These are phyloP conservation scores for Pogoniulus pusillus DNA, from an alignment of 2,797 vertebrate genomes.

Conservation along the genomic window DNA sequence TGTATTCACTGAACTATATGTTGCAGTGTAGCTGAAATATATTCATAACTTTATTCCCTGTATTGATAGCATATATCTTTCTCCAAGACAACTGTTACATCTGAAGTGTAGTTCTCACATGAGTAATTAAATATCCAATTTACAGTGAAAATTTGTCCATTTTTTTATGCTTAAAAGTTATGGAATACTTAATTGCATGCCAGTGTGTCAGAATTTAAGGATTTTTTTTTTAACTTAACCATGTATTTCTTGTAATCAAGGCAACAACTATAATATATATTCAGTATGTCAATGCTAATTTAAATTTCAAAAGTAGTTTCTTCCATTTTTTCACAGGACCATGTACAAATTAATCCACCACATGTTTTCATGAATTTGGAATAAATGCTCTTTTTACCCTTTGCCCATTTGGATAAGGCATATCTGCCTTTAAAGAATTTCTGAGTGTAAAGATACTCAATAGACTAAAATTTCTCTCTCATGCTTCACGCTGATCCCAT, in stretches of 20 bases:
- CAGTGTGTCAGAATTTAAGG: background rate
- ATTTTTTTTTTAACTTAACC: background rate
- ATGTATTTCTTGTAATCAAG: background rate
- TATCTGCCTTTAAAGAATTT: background rate
- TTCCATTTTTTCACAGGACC: background rate
- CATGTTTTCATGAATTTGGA: background rate
- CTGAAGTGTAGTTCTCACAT: background rate
- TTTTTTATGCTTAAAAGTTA: background rate
- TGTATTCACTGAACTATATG: background rate
- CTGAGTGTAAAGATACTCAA: background rate
- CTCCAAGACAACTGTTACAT: background rate
- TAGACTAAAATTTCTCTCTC: background rate
- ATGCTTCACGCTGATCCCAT: background rate
- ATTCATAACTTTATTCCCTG: background rate
- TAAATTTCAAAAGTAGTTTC: background rate
- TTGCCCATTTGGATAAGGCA: background rate
- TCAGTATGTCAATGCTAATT: background rate
- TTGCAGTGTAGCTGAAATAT: background rate
- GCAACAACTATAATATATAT: background rate
- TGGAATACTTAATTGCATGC: background rate
- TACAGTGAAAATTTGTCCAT: background rate
- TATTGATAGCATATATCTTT: background rate
- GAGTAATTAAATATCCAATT: background rate
- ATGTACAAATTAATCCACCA: background rate
- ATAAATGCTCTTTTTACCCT: background rate